These are phyloP conservation scores for Chrosomus eos DNA, from an alignment of 2,797 vertebrate species.

Conservation along the genomic window DNA sequence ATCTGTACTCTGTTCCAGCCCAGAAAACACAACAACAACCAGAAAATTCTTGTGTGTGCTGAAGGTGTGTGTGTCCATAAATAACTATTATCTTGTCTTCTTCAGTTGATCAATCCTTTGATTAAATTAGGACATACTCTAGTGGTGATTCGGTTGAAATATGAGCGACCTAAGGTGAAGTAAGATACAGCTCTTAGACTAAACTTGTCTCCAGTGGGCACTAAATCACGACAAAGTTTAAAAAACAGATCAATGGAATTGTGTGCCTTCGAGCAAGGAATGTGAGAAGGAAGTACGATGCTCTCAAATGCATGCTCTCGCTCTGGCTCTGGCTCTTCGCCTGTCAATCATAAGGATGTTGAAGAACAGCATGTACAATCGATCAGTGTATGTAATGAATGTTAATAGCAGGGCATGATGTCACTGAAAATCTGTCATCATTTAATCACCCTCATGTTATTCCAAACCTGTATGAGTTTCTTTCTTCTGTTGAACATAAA, in stretches of 20 bases:
- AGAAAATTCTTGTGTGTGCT: background rate
- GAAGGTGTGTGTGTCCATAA: constrained; percentile 10
- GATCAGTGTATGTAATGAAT: constrained; percentile 31
- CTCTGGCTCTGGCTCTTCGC: background rate
- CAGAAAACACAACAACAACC: constrained; percentile 9
- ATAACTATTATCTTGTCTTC: constrained; percentile 37
- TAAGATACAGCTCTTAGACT: constrained; percentile 39
- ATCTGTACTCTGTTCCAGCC: background rate
- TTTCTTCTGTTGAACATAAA: too few species aligned
- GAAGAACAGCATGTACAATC: constrained; percentile 8
- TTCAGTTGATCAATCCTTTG: background rate
- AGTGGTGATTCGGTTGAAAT: constrained; percentile 19
- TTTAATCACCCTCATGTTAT: too few species aligned
- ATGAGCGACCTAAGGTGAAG: constrained; percentile 17
- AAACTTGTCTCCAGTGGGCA: constrained; percentile 44
- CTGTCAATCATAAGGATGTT: background rate
- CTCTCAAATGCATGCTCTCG: background rate
- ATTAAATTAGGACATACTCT: constrained; percentile 14
- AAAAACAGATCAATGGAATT: constrained; percentile 56
- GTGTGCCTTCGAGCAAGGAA: constrained; percentile 44
- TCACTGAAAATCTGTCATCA: background rate
- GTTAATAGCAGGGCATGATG: background rate
- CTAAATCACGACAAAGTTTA: constrained; percentile 48
- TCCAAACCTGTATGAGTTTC: too few species aligned
- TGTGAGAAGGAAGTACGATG: constrained; percentile 50